phyloP scores from a whole-genome alignment of 2,113 vertebrate species.

The Callorhinus ursinus region DNA sequence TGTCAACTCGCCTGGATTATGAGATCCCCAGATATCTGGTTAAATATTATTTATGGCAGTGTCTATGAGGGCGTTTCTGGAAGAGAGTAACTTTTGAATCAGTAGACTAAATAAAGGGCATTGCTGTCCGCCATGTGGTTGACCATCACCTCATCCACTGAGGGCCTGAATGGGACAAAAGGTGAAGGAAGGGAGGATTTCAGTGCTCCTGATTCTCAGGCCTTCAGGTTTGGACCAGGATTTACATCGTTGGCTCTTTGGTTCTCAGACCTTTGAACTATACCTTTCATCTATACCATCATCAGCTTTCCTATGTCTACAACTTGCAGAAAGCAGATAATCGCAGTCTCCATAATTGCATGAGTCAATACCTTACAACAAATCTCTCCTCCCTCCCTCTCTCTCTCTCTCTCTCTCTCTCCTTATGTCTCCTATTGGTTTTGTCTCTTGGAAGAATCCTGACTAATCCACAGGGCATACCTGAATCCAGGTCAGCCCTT shows the following conservation, averaged over 20 bases:
- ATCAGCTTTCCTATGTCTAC: neutral
- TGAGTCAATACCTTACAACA: neutral
- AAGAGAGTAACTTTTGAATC: neutral
- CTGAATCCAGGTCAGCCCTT: rapidly evolving
- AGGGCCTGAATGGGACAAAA: neutral
- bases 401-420: neutral
- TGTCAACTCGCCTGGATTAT: neutral
- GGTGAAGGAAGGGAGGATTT: neutral
- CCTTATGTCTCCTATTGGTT: neutral
- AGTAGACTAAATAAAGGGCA: neutral
- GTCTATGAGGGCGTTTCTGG: neutral
- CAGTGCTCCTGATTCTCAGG: neutral
- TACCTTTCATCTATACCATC: neutral
- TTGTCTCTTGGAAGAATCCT: neutral
- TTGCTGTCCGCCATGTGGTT: neutral
- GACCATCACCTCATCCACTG: no score
- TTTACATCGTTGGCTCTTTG: neutral
- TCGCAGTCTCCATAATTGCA: neutral
- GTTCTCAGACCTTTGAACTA: neutral
- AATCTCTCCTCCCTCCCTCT: neutral
- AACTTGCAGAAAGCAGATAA: neutral
- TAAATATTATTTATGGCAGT: neutral
- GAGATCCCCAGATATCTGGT: neutral
- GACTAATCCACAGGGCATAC: neutral
- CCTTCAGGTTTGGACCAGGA: neutral